A percentile compares a stretch with the other conserved stretches of the same genome.
Evolutionary conservation across 1,140 invertebrate genomes (phyloP).

Genomic region (Lamellibrachia luymesi): DNA sequence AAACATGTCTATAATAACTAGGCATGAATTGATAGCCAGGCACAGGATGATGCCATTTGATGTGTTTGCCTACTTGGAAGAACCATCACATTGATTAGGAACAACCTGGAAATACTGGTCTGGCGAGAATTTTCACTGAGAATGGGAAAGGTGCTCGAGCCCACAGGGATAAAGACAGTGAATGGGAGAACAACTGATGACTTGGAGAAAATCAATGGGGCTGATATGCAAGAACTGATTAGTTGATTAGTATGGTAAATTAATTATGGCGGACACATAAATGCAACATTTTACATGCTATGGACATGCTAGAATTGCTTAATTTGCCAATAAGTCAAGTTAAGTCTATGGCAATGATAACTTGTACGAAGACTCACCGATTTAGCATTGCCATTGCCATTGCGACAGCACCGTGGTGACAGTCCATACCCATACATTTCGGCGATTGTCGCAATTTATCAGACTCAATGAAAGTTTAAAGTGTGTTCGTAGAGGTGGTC

Average conservation of each 20-base stretch:
- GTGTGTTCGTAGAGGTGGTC: neutral
- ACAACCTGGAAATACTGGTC: neutral
- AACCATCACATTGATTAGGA: neutral
- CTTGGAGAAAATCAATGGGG: neutral
- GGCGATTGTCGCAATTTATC: neutral
- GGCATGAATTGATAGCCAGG: too few species aligned
- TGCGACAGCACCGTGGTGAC: neutral
- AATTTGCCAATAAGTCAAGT: neutral
- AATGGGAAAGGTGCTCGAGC: neutral
- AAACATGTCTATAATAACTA: too few species aligned
- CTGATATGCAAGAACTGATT: slow-evolving; percentile 1
- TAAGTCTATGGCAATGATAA: neutral
- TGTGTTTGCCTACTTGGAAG: neutral
- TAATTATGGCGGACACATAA: neutral
- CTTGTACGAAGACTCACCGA: neutral
- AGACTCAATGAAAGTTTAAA: neutral
- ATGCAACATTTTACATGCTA: neutral
- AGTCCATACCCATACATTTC: neutral
- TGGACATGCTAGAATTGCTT: neutral
- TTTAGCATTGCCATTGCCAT: neutral
- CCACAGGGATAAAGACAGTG: neutral
- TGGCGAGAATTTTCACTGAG: neutral
- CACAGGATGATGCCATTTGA: too few species aligned
- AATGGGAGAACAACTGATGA: neutral
- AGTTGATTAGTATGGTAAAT: neutral